phyloP scores from a whole-genome alignment of 1,140 invertebrate species.

The Stenopsyche tienmushanensis region DNA sequence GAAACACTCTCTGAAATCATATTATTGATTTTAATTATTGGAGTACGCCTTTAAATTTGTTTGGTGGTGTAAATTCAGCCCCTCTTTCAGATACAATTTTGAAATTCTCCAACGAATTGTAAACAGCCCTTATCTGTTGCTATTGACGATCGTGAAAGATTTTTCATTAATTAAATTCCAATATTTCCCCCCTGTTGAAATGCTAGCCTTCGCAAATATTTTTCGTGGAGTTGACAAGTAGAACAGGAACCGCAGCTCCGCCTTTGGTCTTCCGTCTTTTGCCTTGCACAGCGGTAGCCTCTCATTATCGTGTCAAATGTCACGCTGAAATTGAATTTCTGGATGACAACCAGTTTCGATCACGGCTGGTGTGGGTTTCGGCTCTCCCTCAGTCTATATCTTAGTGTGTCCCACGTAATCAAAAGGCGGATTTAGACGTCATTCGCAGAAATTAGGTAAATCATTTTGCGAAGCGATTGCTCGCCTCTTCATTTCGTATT shows the following conservation, averaged over 20 bases:
- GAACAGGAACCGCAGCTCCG: neutral
- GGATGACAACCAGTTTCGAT: constrained; percentile 30
- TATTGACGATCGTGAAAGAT: too few relatives aligned
- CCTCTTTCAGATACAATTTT: too few relatives aligned
- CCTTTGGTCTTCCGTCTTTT: neutral
- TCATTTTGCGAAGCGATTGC: constrained; percentile 35
- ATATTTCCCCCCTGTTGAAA: too few relatives aligned
- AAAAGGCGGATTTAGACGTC: constrained; percentile 39
- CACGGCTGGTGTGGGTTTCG: neutral
- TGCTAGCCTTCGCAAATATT: too few relatives aligned
- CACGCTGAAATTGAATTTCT: constrained; percentile 39
- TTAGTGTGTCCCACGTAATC: constrained; percentile 7
- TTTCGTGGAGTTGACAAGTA: too few relatives aligned
- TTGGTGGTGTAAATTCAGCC: too few relatives aligned
- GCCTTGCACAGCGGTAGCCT: constrained; percentile 17
- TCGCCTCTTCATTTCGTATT: neutral
- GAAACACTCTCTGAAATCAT: too few relatives aligned
- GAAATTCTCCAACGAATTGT: too few relatives aligned
- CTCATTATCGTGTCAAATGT: constrained; percentile 41
- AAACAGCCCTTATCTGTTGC: too few relatives aligned
- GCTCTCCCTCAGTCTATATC: neutral
- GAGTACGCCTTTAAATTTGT: too few relatives aligned
- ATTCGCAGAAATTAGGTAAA: constrained; percentile 42
- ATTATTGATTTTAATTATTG: too few relatives aligned
- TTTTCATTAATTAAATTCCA: too few relatives aligned